Conservation (phyloP, 2,113 vertebrate species). For the Turdus rufiventris region DNA sequence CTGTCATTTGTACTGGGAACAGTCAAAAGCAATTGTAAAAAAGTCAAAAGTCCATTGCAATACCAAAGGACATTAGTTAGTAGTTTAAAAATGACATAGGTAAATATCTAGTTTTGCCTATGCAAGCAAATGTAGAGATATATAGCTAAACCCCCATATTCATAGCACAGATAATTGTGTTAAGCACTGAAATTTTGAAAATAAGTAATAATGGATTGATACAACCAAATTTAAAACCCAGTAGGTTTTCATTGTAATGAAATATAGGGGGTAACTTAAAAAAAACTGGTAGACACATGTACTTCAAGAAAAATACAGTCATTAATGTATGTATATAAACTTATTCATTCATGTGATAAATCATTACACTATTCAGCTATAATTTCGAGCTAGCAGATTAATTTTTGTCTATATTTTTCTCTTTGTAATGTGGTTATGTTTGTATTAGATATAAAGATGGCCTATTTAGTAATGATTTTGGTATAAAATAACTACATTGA, state of each 20-base stretch:
- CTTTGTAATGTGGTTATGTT: background rate
- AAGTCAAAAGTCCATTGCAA: background rate
- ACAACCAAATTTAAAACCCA: background rate
- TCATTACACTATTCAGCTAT: background rate
- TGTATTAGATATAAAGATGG: background rate
- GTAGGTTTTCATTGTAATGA: background rate
- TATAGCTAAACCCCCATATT: background rate
- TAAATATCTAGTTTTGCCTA: background rate
- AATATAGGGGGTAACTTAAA: background rate
- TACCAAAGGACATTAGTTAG: background rate
- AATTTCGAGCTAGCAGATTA: background rate
- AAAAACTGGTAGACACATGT: background rate
- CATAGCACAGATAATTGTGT: background rate
- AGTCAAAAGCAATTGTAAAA: background rate
- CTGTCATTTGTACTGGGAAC: background rate
- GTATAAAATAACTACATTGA: background rate
- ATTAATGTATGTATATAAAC: background rate
- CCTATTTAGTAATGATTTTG: background rate
- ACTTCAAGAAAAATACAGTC: background rate
- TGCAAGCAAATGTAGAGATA: background rate
- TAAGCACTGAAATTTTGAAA: background rate
- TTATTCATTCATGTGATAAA: background rate
- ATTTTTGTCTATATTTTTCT: background rate
- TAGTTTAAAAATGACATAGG: background rate
- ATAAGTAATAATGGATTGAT: background rate